Evolutionary conservation across 2,113 vertebrate species (phyloP), one percentile per base, ranked within the genome.

Genomic region (Pelmatolapia mariae): DNA sequence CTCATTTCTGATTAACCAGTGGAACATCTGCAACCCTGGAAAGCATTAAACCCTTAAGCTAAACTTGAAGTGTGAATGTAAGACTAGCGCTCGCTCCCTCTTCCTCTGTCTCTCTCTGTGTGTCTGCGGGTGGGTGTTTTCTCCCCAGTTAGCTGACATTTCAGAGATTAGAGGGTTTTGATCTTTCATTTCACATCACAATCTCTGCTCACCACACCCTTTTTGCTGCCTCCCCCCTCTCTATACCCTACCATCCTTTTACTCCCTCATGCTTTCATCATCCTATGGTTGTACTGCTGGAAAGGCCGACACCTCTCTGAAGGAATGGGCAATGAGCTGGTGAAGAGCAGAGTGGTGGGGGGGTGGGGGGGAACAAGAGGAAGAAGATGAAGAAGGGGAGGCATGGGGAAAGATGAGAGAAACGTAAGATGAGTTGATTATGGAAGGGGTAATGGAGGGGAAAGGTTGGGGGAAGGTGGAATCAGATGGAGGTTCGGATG

Each of bases 251-350:
- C 54, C 82, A 57, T 80, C 84, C 50, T 56, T 89, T 71, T 31
- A 87, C 91, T 47, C 87, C 36, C 36, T 87, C 86, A 78, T 88
- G 88, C 90, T 94, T 95, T 94, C 93, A 94, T 95, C 93, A 91
- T 92, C 11, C 40, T 12, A 10, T 87, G 80, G 56, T 88, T 90
- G 18, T 85, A 87, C 68, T 57, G 33, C 91, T 85, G 66, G 85
- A 92, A 91, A 47, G 89, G 88, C 86, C 71, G 79, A 47, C 83
- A 88, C 87, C 83, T 87, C 89, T 94, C 92, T 92, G 68, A 93
- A 90, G 92, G 89, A 94, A 94, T 93, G 89, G 87, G 79, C 92
- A 91, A 94, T 92, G 89, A 93, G 92, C 90, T 94, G 92, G 91
- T 66, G 82, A 86, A 87, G 57, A 82, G 86, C 16, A 16, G 10